Base-by-base conservation (phyloP, 1,140 invertebrate species). In the Coenobita brevimanus region DNA sequence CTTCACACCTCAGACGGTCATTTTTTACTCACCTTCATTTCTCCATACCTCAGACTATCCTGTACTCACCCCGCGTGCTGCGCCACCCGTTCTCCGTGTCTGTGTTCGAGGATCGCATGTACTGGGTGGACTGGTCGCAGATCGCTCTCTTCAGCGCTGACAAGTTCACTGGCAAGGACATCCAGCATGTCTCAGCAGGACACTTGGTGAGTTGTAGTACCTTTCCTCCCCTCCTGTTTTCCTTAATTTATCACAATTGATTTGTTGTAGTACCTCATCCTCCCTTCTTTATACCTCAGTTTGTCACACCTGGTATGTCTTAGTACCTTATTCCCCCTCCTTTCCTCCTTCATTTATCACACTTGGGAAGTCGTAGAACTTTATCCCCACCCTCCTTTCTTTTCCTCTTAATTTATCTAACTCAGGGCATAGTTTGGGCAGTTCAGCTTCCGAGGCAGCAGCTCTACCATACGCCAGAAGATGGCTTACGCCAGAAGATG, bases 71-170 rank as follows among this genome's bases (percentile, higher is more conserved):
- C 57, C 71, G 27, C 24, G 69, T 84, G 33, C 91, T 96, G 69
- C 95, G 96, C 92, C 97, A 98, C 93, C 96, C 97, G 27, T 98
- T 98, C 93, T 95, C 97, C 27, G 94, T 98, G 71, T 95, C 96
- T 54, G 94, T 97, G 67, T 98, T 97, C 95, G 97, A 96, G 91
- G 96, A 96, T 91, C 95, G 94, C 91, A 94, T 98, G 24, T 98
- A 97, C 93, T 98, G 97, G 96, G 97, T 96, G 30, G 97, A 98
- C 93, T 98, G 97, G 97, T 96, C 97, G 92, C 96, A 96, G 43
- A 97, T 97, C 92, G 94, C 95, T 21, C 93, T 98, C 15, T 97
- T 97, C 92, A 94, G 95, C 89, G 97, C 97, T 90, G 94, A 97
- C 90, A 97, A 97, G 92, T 94, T 94, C 91, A 94, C 93, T 38